Conservation (phyloP, 2,113 vertebrate genomes). For the Plecturocebus donacophilus region DNA sequence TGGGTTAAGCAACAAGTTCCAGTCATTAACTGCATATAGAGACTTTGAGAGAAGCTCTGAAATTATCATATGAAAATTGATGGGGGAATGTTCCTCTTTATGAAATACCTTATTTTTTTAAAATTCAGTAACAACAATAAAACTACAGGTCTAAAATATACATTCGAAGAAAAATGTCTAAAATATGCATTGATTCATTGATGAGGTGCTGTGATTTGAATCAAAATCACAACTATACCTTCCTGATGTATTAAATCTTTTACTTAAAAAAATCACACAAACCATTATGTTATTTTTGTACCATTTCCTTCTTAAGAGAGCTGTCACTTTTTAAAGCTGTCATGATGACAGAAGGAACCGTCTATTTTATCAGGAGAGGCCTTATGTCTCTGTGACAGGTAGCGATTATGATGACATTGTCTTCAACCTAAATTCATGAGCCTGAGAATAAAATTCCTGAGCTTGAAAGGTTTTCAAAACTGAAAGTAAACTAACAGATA, state of each 20-base stretch:
- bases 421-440: slow-evolving; percentile 51
- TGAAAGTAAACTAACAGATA: slow-evolving; percentile 27
- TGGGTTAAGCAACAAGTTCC: not conserved
- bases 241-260: not conserved
- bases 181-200: not conserved
- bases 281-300: slow-evolving; percentile 12
- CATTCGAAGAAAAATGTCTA: not conserved
- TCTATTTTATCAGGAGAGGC: slow-evolving; percentile 21
- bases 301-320: not conserved
- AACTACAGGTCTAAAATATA: not conserved
- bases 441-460: slow-evolving; percentile 34
- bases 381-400: slow-evolving; percentile 58
- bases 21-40: not conserved
- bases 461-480: slow-evolving; percentile 29
- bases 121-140: not conserved
- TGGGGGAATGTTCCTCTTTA: not conserved
- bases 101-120: not conserved
- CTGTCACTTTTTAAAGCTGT: slow-evolving; percentile 53
- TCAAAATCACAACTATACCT: not conserved
- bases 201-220: not conserved
- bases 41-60: not conserved
- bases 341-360: not conserved
- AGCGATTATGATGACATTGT: slow-evolving; percentile 53
- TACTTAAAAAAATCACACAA: not conserved
- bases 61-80: not conserved